A percentile compares a stretch with the other conserved stretches of the same genome.
Conservation (phyloP, 2,113 vertebrate genomes). For the Melanerpes aurifrons region DNA sequence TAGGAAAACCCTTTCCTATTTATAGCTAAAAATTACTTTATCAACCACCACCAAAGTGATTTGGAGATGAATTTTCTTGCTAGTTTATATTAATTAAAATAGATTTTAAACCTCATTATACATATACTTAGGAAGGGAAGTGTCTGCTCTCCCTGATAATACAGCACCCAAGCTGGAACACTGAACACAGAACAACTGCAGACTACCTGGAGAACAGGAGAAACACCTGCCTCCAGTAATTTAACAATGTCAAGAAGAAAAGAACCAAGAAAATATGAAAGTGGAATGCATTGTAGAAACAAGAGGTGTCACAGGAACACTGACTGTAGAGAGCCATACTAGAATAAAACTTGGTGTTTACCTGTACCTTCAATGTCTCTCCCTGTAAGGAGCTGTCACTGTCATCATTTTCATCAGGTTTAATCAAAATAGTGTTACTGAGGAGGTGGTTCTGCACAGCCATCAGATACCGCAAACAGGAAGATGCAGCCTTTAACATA, state of each 20-base stretch:
- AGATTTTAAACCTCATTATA: neutral
- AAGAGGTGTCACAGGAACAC: conserved; percentile 29
- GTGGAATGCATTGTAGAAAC: conserved; percentile 5
- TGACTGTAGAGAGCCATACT: conserved; percentile 76
- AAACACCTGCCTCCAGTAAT: neutral
- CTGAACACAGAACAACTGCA: neutral
- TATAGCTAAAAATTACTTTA: neutral
- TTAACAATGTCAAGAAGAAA: neutral
- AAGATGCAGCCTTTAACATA: conserved; percentile 91
- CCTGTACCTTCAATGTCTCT: conserved; percentile 99
- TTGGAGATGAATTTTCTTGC: neutral
- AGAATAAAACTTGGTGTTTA: conserved; percentile 96
- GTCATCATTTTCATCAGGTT: conserved; percentile 95
- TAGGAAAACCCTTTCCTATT: neutral
- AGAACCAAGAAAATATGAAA: neutral
- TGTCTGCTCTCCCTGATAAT: neutral
- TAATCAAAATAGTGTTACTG: conserved; percentile 97
- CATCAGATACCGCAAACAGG: conserved; percentile 98
- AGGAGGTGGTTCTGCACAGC: conserved; percentile 99
- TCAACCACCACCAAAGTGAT: neutral
- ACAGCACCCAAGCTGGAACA: neutral
- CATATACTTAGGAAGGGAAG: neutral
- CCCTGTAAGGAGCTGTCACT: conserved; percentile 99
- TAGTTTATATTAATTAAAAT: neutral
- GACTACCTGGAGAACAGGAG: neutral